These are phyloP conservation scores for Alces alces DNA, from an alignment of 2,113 vertebrate species.

Conservation along the genomic window DNA sequence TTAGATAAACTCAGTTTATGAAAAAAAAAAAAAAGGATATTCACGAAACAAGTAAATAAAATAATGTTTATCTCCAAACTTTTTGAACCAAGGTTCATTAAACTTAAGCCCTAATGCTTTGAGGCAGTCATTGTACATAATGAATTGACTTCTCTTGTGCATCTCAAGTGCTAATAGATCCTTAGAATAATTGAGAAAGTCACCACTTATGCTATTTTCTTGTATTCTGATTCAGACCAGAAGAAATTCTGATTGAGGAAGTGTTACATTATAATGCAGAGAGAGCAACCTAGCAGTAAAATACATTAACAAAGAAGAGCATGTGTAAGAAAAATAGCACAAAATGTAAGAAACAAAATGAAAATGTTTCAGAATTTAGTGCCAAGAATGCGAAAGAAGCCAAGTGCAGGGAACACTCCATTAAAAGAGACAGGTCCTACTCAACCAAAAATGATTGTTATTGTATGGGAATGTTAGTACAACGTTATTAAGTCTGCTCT, in stretches of 20 bases:
- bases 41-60: background rate
- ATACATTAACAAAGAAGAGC: background rate
- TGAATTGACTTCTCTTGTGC: background rate
- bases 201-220: background rate
- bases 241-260: slow-evolving; percentile 6
- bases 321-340: background rate
- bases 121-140: background rate
- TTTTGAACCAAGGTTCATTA: background rate
- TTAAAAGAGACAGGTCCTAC: background rate
- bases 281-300: background rate
- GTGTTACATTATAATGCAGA: background rate
- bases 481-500: background rate
- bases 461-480: background rate
- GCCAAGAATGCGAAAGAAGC: background rate
- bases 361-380: background rate
- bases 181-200: background rate
- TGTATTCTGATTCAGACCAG: background rate
- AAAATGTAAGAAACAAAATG: background rate
- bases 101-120: background rate
- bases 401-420: background rate
- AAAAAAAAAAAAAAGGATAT: background rate
- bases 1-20: background rate
- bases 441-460: background rate
- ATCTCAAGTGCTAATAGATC: background rate
- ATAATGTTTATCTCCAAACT: background rate